These are phyloP conservation scores for Prorops nasuta DNA, from an alignment of 1,140 invertebrate species.

Conservation along the genomic window DNA sequence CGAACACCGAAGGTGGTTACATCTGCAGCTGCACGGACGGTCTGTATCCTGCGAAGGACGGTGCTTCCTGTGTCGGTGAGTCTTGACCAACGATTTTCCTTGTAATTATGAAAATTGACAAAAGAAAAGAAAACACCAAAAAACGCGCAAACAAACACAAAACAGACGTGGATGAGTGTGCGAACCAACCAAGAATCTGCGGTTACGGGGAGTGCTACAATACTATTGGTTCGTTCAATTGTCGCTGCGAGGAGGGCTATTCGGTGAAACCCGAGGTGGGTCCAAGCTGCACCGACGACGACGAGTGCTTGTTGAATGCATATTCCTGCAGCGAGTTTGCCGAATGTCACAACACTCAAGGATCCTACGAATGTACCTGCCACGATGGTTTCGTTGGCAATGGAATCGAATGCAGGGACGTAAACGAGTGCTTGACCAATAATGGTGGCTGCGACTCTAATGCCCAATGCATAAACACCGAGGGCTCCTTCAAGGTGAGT, in stretches of 20 bases:
- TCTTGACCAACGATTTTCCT: neutral
- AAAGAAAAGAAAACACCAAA: neutral
- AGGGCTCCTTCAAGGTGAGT: constrained; percentile 77
- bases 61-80: constrained; percentile 67
- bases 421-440: constrained; percentile 78
- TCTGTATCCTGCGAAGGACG: constrained; percentile 67
- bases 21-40: constrained; percentile 77
- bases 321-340: constrained; percentile 79
- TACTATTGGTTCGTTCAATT: constrained; percentile 80
- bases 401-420: constrained; percentile 70
- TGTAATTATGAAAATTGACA: neutral
- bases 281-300: constrained; percentile 75
- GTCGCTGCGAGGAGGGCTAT: constrained; percentile 76
- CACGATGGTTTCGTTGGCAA: constrained; percentile 82
- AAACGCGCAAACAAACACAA: neutral
- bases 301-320: constrained; percentile 79
- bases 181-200: constrained; percentile 69
- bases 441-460: constrained; percentile 82
- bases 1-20: constrained; percentile 75
- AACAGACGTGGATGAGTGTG: constrained; percentile 73
- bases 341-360: constrained; percentile 78
- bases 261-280: constrained; percentile 75
- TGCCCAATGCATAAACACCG: constrained; percentile 82
- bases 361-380: constrained; percentile 80
- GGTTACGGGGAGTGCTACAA: constrained; percentile 75